Percentiles rank a stretch among this genome's conserved stretches.
Evolutionary conservation across 2,113 vertebrate genomes (phyloP).

Genomic region (Centropus unirufus): DNA sequence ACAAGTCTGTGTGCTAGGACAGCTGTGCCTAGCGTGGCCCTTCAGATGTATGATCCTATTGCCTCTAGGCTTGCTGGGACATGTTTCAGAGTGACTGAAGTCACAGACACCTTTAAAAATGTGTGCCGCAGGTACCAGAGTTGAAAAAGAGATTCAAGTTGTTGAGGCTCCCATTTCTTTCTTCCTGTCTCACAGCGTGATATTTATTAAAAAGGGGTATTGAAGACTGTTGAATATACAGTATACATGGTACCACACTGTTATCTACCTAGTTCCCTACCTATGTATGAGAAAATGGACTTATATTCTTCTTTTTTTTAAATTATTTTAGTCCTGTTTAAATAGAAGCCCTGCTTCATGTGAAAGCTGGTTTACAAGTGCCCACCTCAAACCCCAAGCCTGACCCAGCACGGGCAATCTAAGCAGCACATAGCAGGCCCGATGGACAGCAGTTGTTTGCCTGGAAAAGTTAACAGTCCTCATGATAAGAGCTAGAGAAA

Average conservation of each 20-base stretch:
- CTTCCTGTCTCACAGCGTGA: neutral
- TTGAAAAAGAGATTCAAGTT: neutral
- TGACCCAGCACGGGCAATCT: neutral
- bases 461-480: neutral
- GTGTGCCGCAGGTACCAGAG: neutral
- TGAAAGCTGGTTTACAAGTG: neutral
- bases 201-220: neutral
- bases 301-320: neutral
- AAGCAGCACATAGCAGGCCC: neutral
- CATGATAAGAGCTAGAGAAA: neutral
- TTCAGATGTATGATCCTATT: neutral
- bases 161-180: neutral
- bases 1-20: neutral
- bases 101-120: neutral
- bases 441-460: neutral
- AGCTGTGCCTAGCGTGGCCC: neutral
- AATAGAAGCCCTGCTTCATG: neutral
- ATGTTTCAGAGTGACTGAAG: neutral
- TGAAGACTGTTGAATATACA: neutral
- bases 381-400: neutral
- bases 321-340: neutral
- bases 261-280: neutral
- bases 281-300: neutral
- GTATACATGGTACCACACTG: neutral
- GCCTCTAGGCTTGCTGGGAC: neutral